Evolutionary conservation across 2,888 invertebrate genomes (phyloP).

Genomic region (Scaeva pyrastri): DNA sequence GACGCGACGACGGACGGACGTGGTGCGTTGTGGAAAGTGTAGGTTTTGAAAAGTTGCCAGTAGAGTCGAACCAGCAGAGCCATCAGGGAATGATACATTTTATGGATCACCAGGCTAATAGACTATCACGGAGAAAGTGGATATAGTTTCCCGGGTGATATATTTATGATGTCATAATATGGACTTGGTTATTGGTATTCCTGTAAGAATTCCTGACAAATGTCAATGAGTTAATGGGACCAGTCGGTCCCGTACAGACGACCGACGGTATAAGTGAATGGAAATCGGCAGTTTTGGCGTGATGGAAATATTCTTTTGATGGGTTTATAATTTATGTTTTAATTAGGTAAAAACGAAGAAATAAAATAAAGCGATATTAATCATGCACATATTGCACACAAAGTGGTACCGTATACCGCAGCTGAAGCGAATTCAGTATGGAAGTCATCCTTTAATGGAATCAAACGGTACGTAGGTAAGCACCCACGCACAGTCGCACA

Average conservation of each 20-base stretch:
- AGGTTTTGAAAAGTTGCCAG: constrained; percentile 53
- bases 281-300: neutral
- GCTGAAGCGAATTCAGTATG: neutral
- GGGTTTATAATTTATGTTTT: constrained; percentile 47
- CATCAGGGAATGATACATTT: constrained; percentile 23
- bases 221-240: constrained; percentile 61
- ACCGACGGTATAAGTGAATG: neutral
- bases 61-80: constrained; percentile 17
- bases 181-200: constrained; percentile 59
- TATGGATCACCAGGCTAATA: constrained; percentile 22
- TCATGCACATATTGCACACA: neutral
- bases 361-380: neutral
- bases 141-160: neutral
- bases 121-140: neutral
- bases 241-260: constrained; percentile 10
- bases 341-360: neutral
- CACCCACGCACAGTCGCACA: neutral
- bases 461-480: too few relatives aligned
- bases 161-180: constrained; percentile 32
- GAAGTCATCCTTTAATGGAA: constrained; percentile 45
- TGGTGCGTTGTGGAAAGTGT: neutral
- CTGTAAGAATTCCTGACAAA: constrained; percentile 60
- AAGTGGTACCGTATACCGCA: too few relatives aligned
- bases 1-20: too few relatives aligned
- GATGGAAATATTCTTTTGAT: constrained; percentile 42